Conservation (phyloP, 2,888 invertebrate species). For the Eulithis prunata region DNA sequence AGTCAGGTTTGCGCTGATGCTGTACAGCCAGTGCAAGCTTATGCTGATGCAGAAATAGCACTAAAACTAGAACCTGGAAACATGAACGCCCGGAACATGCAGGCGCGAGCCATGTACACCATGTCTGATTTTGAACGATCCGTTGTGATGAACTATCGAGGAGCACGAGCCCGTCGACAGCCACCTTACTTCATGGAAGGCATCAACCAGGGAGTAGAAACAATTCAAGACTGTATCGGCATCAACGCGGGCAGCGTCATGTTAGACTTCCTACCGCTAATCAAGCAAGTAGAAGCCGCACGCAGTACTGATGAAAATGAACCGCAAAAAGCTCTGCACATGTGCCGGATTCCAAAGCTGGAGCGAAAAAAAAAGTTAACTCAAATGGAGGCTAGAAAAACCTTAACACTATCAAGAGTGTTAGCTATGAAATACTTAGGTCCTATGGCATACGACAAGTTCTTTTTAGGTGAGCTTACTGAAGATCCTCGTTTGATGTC, state of each 20-base stretch:
- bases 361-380: conserved; percentile 66
- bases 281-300: conserved; percentile 65
- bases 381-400: conserved; percentile 73
- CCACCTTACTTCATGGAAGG: conserved; percentile 78
- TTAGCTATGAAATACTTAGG: conserved; percentile 79
- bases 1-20: conserved; percentile 77
- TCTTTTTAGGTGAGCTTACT: conserved; percentile 68
- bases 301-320: conserved; percentile 53
- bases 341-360: conserved; percentile 69
- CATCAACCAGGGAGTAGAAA: conserved; percentile 76
- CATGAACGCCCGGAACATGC: conserved; percentile 77
- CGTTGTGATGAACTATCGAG: conserved; percentile 76
- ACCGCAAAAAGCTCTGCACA: conserved; percentile 56
- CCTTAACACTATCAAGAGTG: conserved; percentile 68
- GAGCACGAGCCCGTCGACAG: conserved; percentile 62
- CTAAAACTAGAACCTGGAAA: conserved; percentile 71
- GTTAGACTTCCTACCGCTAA: conserved; percentile 74
- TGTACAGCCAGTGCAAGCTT: conserved; percentile 72
- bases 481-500: conserved; percentile 68
- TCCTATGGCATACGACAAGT: conserved; percentile 79
- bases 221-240: conserved; percentile 79
- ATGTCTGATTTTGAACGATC: conserved; percentile 78
- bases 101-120: conserved; percentile 75
- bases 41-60: conserved; percentile 73
- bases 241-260: conserved; percentile 72